Base-by-base conservation (phyloP, 2,888 invertebrate genomes). In the Cepaea hortensis region DNA sequence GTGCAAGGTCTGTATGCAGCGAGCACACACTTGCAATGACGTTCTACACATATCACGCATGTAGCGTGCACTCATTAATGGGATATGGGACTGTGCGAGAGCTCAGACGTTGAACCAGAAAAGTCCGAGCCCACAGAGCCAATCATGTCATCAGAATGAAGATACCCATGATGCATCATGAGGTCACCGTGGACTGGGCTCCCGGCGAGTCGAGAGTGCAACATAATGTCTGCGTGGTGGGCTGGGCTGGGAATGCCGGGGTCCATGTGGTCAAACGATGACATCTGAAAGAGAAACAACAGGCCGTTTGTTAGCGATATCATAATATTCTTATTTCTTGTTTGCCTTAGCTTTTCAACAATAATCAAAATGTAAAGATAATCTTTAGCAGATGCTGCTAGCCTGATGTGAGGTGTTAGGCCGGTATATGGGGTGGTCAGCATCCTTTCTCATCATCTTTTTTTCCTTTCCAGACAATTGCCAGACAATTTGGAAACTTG, bases 21-120 rank as follows among this genome's bases (percentile, higher is more conserved):
- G 11, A 55, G 6, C 11, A 55, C 55, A 55, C 55, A 55, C 55
- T 55, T 55, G 7, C 6, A 6, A 55, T 55, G 55, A 55, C 6
- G 55, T 55, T 55, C 11, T 55, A 55, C 55, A 9, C 55, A 55
- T 6, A 55, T 55, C 55, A 55, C 55, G 11, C 11, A 55, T 55
- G 6, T 55, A 55, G 55, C 6, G 55, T 55, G 0, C 55, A 55
- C 11, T 61, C 83, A 88, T 90, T 90, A 93, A 86, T 93, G 92
- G 80, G 93, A 93, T 89, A 93, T 90, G 6, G 93, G 93, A 85
- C 93, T 93, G 48, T 93, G 92, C 87, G 93, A 88, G 86, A 86
- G 50, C 68, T 93, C 93, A 46, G 92, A 93, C 0, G 92, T 92
- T 11, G 93, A 91, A 65, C 91, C 91, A 11, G 91, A 91, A 87